phyloP scores from a whole-genome alignment of 2,797 vertebrate species.

The Falco naumanni region DNA sequence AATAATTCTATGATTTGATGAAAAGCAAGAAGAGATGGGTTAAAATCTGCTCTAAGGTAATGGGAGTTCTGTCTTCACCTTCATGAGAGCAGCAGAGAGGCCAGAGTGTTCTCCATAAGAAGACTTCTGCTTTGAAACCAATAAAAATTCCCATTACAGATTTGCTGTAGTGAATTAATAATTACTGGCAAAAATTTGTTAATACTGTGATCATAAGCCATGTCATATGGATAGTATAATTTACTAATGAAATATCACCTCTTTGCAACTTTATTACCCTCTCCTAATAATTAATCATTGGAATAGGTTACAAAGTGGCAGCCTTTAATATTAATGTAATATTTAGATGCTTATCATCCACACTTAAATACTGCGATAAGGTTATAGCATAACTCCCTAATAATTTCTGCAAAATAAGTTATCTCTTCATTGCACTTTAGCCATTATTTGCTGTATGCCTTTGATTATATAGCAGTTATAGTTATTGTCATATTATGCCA shows the following conservation, averaged over 20 bases:
- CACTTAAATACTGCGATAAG: background rate
- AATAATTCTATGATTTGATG: background rate
- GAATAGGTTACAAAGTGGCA: slow-evolving; percentile 22
- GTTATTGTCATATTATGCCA: background rate
- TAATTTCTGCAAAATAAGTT: background rate
- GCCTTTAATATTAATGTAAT: background rate
- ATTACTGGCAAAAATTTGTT: background rate
- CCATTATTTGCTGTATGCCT: slow-evolving; percentile 13
- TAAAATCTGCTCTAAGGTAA: background rate
- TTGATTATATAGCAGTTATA: background rate
- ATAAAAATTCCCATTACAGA: background rate
- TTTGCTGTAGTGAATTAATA: background rate
- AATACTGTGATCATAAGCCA: background rate
- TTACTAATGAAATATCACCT: slow-evolving; percentile 19
- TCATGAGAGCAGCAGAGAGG: background rate
- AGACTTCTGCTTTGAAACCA: background rate
- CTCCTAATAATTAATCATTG: slow-evolving; percentile 20
- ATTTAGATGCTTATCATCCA: background rate
- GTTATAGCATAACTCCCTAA: background rate
- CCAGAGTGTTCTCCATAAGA: background rate
- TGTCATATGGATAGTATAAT: background rate
- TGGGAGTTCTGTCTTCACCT: background rate
- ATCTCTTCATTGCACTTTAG: background rate
- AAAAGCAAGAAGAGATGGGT: background rate
- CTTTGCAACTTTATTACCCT: slow-evolving; percentile 39